A percentile compares a stretch with the other conserved stretches of the same genome.
Evolutionary conservation across 2,113 vertebrate genomes (phyloP).

Genomic region (Mirounga angustirostris): DNA sequence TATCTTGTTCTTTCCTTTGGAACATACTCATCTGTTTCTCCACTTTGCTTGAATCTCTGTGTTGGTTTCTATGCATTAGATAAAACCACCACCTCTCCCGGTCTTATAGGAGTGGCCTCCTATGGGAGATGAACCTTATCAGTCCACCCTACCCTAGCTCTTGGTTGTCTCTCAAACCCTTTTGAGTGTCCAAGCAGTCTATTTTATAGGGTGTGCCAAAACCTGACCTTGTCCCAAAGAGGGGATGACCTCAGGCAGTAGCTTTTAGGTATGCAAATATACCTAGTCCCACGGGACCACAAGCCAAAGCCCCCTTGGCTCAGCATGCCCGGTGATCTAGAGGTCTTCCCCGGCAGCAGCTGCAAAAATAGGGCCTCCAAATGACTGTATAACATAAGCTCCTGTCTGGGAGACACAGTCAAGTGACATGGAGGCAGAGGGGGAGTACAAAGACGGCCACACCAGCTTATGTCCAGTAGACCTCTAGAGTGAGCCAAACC

Average conservation of each 20-base stretch:
- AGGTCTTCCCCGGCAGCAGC: neutral
- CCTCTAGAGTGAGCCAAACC: neutral
- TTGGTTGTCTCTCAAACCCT: neutral
- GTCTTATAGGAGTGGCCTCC: neutral
- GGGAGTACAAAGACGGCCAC: neutral
- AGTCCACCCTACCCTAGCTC: neutral
- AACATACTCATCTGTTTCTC: neutral
- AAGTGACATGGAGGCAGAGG: neutral
- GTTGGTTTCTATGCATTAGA: neutral
- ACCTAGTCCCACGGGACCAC: neutral
- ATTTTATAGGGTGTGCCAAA: neutral
- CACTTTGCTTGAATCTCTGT: neutral
- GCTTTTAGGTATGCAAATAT: neutral
- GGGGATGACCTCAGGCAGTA: neutral
- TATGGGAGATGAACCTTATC: neutral
- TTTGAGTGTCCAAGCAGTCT: neutral
- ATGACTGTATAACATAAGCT: neutral
- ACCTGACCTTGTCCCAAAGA: neutral
- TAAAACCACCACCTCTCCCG: neutral
- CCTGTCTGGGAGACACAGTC: neutral
- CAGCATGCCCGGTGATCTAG: neutral
- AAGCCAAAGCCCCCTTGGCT: neutral
- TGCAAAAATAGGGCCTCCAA: neutral
- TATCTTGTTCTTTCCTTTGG: neutral
- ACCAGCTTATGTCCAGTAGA: neutral